Conservation (phyloP, 2,113 vertebrate genomes). For the Lepisosteus osseus region DNA sequence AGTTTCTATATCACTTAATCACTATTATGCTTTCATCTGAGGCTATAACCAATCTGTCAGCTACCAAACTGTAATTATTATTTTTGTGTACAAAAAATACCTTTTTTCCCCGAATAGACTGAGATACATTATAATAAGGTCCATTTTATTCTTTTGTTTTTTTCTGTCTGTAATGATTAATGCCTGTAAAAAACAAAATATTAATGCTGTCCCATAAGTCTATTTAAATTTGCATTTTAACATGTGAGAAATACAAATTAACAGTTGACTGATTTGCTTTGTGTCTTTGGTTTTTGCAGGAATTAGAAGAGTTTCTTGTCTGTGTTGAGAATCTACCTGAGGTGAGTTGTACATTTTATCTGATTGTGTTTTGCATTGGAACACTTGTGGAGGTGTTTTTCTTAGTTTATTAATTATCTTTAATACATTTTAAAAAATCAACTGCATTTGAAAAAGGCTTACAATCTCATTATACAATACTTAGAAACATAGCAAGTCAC, state of each 20-base stretch:
- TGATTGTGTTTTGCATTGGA: too few species aligned
- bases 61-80: constrained; percentile 52
- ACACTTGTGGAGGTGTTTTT: too few species aligned
- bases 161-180: constrained; percentile 43
- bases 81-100: constrained; percentile 39
- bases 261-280: too few species aligned
- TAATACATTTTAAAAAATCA: too few species aligned
- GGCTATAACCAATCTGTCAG: constrained; percentile 43
- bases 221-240: too few species aligned
- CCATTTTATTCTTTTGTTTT: constrained; percentile 41
- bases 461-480: too few species aligned
- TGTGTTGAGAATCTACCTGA: constrained; percentile 62
- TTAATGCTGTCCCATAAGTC: too few species aligned
- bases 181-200: constrained; percentile 27
- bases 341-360: constrained; percentile 45
- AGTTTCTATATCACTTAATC: constrained; percentile 28
- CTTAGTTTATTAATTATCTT: too few species aligned
- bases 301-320: constrained; percentile 71
- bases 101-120: constrained; percentile 42
- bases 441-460: too few species aligned
- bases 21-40: constrained; percentile 20
- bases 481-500: too few species aligned
- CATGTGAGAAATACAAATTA: too few species aligned
- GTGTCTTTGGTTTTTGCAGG: constrained; percentile 47
- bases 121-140: constrained; percentile 30